These are phyloP conservation scores for Myotis findleyi DNA, from an alignment of 2,797 vertebrate genomes.

Conservation along the genomic window DNA sequence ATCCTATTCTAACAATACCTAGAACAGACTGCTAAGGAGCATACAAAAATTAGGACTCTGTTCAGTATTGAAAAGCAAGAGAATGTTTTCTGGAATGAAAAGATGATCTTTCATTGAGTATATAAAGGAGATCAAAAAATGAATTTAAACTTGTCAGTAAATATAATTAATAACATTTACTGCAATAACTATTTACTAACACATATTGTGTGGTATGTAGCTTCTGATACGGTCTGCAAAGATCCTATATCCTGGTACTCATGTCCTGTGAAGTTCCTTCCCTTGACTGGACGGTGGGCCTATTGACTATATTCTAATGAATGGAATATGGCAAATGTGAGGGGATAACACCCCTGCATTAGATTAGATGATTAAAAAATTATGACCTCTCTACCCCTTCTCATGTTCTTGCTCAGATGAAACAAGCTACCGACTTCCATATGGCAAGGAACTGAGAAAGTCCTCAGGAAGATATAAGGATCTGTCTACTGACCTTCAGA, in stretches of 20 bases:
- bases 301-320: background rate
- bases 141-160: background rate
- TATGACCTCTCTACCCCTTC: background rate
- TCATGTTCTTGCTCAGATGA: background rate
- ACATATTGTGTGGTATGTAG: background rate
- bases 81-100: background rate
- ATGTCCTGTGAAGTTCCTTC: background rate
- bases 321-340: background rate
- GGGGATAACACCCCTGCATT: background rate
- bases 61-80: background rate
- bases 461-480: background rate
- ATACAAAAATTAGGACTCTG: background rate
- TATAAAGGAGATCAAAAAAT: background rate
- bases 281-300: background rate
- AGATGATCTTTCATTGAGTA: background rate
- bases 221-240: background rate
- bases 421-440: no score
- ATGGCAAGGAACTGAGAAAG: background rate
- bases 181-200: background rate
- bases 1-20: background rate
- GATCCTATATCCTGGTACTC: background rate
- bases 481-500: background rate
- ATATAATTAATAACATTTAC: background rate
- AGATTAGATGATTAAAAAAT: background rate
- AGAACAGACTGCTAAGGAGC: background rate